A percentile compares a stretch with the other conserved stretches of the same genome.
Conservation (phyloP, 2,888 invertebrate genomes). For the Caenorhabditis plicata region DNA sequence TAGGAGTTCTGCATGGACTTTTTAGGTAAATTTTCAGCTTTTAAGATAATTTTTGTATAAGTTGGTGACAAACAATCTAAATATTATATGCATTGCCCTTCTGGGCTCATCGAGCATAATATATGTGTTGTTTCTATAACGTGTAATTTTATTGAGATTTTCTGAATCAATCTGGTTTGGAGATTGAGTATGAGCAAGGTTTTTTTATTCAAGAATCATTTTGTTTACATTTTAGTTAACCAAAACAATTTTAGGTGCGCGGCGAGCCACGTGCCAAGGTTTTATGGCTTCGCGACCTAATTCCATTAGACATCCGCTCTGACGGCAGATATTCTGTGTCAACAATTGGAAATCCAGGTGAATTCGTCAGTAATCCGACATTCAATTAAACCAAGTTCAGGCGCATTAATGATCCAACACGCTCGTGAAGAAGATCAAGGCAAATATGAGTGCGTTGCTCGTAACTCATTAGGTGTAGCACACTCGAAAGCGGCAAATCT, state of each 20-base stretch:
- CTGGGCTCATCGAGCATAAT: too few relatives aligned
- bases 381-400: slow-evolving; percentile 19
- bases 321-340: slow-evolving; percentile 83
- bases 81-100: too few relatives aligned
- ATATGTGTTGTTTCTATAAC: too few relatives aligned
- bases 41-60: too few relatives aligned
- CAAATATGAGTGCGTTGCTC: slow-evolving; percentile 69
- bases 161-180: too few relatives aligned
- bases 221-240: too few relatives aligned
- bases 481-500: slow-evolving; percentile 69
- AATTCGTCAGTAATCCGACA: neutral
- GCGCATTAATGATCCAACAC: slow-evolving; percentile 64
- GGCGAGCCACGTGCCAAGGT: slow-evolving; percentile 48
- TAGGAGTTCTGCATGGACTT: too few relatives aligned
- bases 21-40: too few relatives aligned
- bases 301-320: slow-evolving; percentile 73
- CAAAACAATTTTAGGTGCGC: slow-evolving; percentile 25
- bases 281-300: slow-evolving; percentile 88
- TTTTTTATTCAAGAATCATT: neutral
- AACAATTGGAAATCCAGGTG: slow-evolving; percentile 77
- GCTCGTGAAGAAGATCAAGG: slow-evolving; percentile 68
- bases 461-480: slow-evolving; percentile 67
- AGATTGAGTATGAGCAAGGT: too few relatives aligned
- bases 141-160: too few relatives aligned
- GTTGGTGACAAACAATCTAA: too few relatives aligned